Conservation (phyloP, 2,888 invertebrate genomes). For the Cordylochernes scorpioides region DNA sequence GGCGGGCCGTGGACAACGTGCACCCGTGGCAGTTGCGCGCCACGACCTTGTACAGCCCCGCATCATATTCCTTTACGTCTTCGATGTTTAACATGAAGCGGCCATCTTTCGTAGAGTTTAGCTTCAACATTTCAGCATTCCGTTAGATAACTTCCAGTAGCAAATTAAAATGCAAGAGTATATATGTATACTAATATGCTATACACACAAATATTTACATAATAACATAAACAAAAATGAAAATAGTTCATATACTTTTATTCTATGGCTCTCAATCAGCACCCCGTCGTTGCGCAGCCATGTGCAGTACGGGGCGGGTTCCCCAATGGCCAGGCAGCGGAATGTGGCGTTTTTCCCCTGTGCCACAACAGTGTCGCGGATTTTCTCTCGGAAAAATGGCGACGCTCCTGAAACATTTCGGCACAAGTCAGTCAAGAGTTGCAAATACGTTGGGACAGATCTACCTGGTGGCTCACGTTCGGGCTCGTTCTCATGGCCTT, state of each 20-base stretch:
- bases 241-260: slow-evolving; percentile 7
- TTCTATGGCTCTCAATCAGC: slow-evolving; percentile 13
- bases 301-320: slow-evolving; percentile 55
- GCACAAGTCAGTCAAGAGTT: too few relatives aligned
- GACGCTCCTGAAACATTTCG: slow-evolving; percentile 18
- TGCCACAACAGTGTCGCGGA: slow-evolving; percentile 50
- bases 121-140: not conserved
- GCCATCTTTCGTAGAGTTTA: slow-evolving; percentile 27
- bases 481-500: slow-evolving; percentile 8
- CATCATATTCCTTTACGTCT: slow-evolving; percentile 51
- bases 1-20: slow-evolving; percentile 24
- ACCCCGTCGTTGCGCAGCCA: slow-evolving; percentile 32
- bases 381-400: slow-evolving; percentile 79
- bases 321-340: slow-evolving; percentile 56
- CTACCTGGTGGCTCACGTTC: too few relatives aligned
- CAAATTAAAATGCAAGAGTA: not conserved
- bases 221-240: not conserved
- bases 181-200: not conserved
- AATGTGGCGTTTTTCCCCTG: slow-evolving; percentile 49
- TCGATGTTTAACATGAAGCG: slow-evolving; percentile 48
- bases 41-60: slow-evolving; percentile 77
- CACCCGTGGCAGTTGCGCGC: slow-evolving; percentile 48
- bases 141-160: not conserved
- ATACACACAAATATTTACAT: not conserved
- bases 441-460: slow-evolving; percentile 7